Base-by-base conservation (phyloP, 2,797 vertebrate genomes). In the Hoplostethus atlanticus region DNA sequence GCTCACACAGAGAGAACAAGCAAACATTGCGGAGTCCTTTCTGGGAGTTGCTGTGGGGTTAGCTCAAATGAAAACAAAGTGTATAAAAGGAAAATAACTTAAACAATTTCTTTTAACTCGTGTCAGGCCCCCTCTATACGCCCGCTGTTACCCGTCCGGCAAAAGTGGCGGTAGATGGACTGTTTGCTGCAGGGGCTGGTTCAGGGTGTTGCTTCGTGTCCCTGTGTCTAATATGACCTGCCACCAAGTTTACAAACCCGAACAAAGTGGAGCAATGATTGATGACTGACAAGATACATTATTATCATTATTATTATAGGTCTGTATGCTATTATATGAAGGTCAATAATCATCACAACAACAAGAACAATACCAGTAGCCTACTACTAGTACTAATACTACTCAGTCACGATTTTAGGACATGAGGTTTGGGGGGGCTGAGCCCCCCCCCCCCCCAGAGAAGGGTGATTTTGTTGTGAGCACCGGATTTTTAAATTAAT, bases 1-100 rank as follows among this genome's bases (percentile, higher is more conserved):
- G 89, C 94, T 93, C 96, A 93, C 95, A 96, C 95, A 95, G 81
- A 95, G 94, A 94, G 95, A 93, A 94, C 90, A 89, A 95, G 93
- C 94, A 96, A 94, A 94, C 92, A 94, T 46, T 25, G 84, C 84
- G 31, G 79, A 74, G 83, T 73, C 69, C 74, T 86, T 80, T 81
- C 86, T 88, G 84, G 83, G 88, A 89, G 83, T 84, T 85, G 85
- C 89, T 87, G 84, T 72, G 21, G 85, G 89, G 60, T 85, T 87
- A 78, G 61, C 85, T 83, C 81, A 79, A 92, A 92, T 79, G 60
- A 94, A 94, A 93, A 93, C 89, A 93, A 92, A 91, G 91, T 70
- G 82, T 81, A 84, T 84, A 87, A 87, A 78, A 88, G 80, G 62
- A 77, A 90, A 90, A 91, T 68, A 86, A 88, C 77, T 79, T 57